Base-by-base conservation (phyloP, 2,888 invertebrate species). In the Drosophila longiperda region DNA sequence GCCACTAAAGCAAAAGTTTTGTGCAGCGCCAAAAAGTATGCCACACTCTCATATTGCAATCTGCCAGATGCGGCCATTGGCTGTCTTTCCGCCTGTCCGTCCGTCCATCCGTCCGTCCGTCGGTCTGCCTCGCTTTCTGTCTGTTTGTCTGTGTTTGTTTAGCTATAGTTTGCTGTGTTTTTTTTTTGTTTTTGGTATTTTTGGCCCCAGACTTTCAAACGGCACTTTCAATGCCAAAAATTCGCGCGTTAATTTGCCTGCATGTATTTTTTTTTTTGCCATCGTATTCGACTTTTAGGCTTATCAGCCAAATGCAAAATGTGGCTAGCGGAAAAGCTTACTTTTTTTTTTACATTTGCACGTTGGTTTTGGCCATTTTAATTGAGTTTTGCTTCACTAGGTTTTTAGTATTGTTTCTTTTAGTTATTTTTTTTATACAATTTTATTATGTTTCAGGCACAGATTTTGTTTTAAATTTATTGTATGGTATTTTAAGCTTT, bases 211-310 rank as follows among this genome's bases (percentile, higher is more conserved):
- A 53, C 57, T 61, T 61, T 57, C 50, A 17, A 45, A 32, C 53
- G 58, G 61, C 63, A 33, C 54, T 64, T 66, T 70, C 77, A 77
- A 73, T 77, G 77, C 77, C 77, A 75, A 80, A 74, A 72, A 76
- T 80, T 69, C 63, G 63, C 61, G 72, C 79, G 76, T 86, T 86
- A 87, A 85, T 77, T 87, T 83, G 57, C 59, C 66, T 58, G 64
- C 55, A 55, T 38, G 32, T 60, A 26, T 71, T 76, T 77, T 62
- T 40, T 32, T 26, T 17, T 17, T 17, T 2, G 9, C 29, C 29
- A 5, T 1, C 26, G 48, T 53, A 29, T 66, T 50, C 61, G 59
- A 66, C 77, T 77, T 74, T 80, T 61, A 15, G 45, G 75, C 78
- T 80, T 80, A 71, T 77, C 78, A 68, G 69, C 63, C 32, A 67